phyloP scores from a whole-genome alignment of 2,797 vertebrate genomes.

The Eupleurogrammus muticus region DNA sequence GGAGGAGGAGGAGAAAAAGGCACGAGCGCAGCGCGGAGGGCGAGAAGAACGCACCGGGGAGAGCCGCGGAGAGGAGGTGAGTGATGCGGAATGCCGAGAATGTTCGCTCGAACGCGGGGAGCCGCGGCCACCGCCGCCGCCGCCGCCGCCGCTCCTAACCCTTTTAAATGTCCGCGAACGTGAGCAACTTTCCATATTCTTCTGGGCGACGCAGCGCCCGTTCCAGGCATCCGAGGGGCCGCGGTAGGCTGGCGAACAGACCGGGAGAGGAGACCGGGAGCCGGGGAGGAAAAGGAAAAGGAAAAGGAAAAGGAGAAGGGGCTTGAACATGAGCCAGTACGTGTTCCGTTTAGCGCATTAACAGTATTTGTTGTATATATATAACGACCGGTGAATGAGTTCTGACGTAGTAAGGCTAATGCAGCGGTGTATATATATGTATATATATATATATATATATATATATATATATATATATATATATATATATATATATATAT shows the following conservation, averaged over 20 bases:
- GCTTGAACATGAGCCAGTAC: slow-evolving; percentile 26
- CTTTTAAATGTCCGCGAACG: background rate
- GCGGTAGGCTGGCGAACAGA: slow-evolving; percentile 54
- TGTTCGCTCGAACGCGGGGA: slow-evolving; percentile 15
- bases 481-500: no score
- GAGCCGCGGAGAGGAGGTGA: slow-evolving; percentile 71
- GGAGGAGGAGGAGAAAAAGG: slow-evolving; percentile 45
- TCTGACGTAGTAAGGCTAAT: slow-evolving; percentile 1
- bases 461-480: no score
- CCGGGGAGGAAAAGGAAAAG: slow-evolving; percentile 57
- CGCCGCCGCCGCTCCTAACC: background rate
- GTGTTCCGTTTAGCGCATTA: slow-evolving; percentile 17
- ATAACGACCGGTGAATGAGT: background rate
- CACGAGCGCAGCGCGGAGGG: slow-evolving; percentile 49
- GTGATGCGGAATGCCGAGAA: slow-evolving; percentile 58
- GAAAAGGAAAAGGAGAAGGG: no score
- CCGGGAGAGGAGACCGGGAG: slow-evolving; percentile 39
- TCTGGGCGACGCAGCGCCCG: slow-evolving; percentile 38
- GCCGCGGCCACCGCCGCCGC: background rate
- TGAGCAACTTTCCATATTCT: slow-evolving; percentile 62
- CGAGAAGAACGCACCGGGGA: slow-evolving; percentile 59
- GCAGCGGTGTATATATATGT: no score
- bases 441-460: no score
- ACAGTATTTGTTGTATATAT: background rate
- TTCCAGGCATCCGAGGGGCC: slow-evolving; percentile 53